Evolutionary conservation across 1,140 invertebrate species (phyloP).

Genomic region (Micrasema longulum): DNA sequence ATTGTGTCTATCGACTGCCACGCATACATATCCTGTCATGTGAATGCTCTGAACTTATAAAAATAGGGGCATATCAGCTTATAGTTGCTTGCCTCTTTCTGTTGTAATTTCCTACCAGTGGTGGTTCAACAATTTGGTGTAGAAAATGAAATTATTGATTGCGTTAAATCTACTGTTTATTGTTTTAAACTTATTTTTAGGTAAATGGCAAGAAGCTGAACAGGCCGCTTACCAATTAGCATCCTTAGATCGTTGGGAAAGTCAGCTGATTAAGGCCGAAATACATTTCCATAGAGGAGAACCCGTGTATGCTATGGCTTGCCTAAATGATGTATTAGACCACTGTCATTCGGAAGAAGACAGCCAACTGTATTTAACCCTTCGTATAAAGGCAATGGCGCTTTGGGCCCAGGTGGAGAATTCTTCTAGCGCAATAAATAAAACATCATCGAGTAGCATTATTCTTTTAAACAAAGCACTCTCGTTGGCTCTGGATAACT

Average conservation of each 20-base stretch:
- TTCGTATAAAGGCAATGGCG: conserved; percentile 77
- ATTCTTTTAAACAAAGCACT: conserved; percentile 78
- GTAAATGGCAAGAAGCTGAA: conserved; percentile 82
- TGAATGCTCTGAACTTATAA: too few relatives aligned
- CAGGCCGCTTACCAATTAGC: conserved; percentile 79
- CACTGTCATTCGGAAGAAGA: conserved; percentile 66
- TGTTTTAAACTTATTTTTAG: conserved; percentile 65
- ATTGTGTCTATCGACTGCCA: too few relatives aligned
- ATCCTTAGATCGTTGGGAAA: conserved; percentile 78
- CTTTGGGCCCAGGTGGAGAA: conserved; percentile 79
- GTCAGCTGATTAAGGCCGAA: conserved; percentile 74
- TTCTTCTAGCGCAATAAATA: conserved; percentile 67
- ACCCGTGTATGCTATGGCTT: conserved; percentile 71
- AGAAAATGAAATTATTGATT: too few relatives aligned
- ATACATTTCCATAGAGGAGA: conserved; percentile 78
- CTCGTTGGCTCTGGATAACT: conserved; percentile 76
- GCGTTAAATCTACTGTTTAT: too few relatives aligned
- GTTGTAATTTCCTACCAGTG: too few relatives aligned
- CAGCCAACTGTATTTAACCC: conserved; percentile 68
- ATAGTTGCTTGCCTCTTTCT: too few relatives aligned
- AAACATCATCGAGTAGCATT: conserved; percentile 66
- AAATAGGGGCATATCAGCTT: too few relatives aligned
- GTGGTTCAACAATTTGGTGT: too few relatives aligned
- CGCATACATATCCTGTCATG: too few relatives aligned
- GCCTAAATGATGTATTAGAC: conserved; percentile 71